Conservation (phyloP, 2,888 invertebrate genomes). For the Amphiduros pacificus region DNA sequence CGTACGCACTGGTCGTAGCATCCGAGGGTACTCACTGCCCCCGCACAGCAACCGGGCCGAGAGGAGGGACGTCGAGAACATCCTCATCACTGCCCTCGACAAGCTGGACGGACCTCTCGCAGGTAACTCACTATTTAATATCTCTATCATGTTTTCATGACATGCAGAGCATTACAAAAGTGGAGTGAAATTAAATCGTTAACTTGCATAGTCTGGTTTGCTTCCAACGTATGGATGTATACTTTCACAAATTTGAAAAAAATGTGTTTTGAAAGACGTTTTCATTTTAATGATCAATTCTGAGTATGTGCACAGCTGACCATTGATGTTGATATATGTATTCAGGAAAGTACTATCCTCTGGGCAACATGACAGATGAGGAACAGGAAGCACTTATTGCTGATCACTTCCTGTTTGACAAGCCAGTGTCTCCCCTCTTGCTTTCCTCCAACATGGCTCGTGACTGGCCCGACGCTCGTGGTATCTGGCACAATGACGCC, state of each 20-base stretch:
- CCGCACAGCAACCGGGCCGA: conserved; percentile 54
- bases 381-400: conserved; percentile 25
- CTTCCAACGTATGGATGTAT: too few relatives aligned
- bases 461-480: conserved; percentile 74
- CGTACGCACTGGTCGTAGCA: conserved; percentile 48
- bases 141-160: background rate
- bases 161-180: too few relatives aligned
- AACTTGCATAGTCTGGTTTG: too few relatives aligned
- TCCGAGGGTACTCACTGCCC: conserved; percentile 53
- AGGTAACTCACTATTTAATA: conserved; percentile 10
- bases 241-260: too few relatives aligned
- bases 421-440: conserved; percentile 24
- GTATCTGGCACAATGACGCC: conserved; percentile 68
- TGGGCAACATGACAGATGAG: conserved; percentile 23
- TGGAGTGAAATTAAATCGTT: too few relatives aligned
- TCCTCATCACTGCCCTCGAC: conserved; percentile 26
- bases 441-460: conserved; percentile 21
- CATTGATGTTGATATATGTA: too few relatives aligned
- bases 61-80: conserved; percentile 31
- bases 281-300: background rate
- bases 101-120: conserved; percentile 19
- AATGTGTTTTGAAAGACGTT: background rate
- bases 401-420: conserved; percentile 32
- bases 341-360: conserved; percentile 25
- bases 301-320: background rate